Base-by-base conservation (phyloP, 2,888 invertebrate species). In the Parnassius glacialis region DNA sequence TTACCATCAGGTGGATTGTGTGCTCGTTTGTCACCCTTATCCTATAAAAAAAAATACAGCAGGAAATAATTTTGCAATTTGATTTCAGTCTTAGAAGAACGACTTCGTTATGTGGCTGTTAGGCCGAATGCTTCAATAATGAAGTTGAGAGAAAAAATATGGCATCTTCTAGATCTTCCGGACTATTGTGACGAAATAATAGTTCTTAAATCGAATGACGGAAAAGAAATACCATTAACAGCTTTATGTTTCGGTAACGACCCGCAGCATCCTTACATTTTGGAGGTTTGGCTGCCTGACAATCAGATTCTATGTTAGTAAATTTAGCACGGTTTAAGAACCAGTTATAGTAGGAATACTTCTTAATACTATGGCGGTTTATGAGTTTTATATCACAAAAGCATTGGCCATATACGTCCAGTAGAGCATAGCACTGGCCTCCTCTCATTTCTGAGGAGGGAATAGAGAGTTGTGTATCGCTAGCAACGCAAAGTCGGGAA, bases 141-240 rank as follows among this genome's bases (percentile, higher is more conserved):
- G 1, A 74, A 78, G n/a, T 72, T 91, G 0, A 81, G 90, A 1
- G 84, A 85, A 57, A 91, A 91, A 74, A 73, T 91, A 9, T 91
- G 90, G 90, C 75, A 87, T 66, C 71, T 91, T 10, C 78, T 91
- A 10, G 80, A 90, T 20, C 68, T 91, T 34, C 90, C 90, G 0
- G 90, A 91, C 69, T 91, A 79, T 62, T 90, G 90, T 62, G 90
- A 91, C 48, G 90, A 91, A 70, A 67, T 86, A 10, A 88, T 91
- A 52, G 70, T 88, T 44, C 74, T 91, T 16, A 89, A 86, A 66
- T 73, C 79, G 0, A 72, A 70, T 41, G 71, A 71, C 7, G 80
- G 81, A 10, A 68, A 68, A 9, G 84, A 88, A 57, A 74, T 90
- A 70, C 83, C 88, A 0, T 68, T 91, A 12, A 82, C 81, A 1